Evolutionary conservation across 2,888 invertebrate genomes (phyloP), one percentile per base, ranked within the genome.

Genomic region (Chironomus riparius): DNA sequence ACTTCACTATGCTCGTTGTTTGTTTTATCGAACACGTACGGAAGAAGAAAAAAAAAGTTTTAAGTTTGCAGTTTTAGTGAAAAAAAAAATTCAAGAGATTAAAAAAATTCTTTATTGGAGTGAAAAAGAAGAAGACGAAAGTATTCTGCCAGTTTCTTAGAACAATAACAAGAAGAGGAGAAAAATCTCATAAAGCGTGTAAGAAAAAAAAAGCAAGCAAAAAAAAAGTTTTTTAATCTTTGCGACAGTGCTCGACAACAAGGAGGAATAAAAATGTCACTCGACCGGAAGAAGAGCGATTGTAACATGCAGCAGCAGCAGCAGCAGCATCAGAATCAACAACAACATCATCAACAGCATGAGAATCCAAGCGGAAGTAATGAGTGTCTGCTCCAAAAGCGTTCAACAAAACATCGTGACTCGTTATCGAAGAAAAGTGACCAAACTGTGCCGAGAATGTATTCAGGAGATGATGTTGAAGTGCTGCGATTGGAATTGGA

Each of bases 281-380:
- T 72, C 22, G 72, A 62, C n/a, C 24, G 72, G 24, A 72, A 72
- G 62, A 72, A 72, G 38, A 72, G 72, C 72, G 72, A 72, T 28
- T 72, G 61, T 22, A 72, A 62, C 47, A 2, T 62, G n/a, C 72
- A 62, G 56, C 56, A 56, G 56, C 56, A 56, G 56, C 56, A 56
- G 3, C 50, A 48, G n/a, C 50, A 50, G 50, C 50, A 50, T 5
- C 50, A 5, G 4, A 12, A 50, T 5, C 50, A 50, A 50, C 50
- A 56, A 15, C 56, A 56, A 15, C 56, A 56, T 15, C 56, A 56
- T 5, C 56, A 56, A 15, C 56, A 56, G 56, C 56, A 56, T 5
- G 72, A 72, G 10, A 62, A 28, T 10, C 15, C 50, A 10, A 47
- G 70, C 48, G 72, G 72, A 72, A 72, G 72, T 62, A 72, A 72